These are phyloP conservation scores for Aleadryas rufinucha DNA, from an alignment of 2,113 vertebrate species.

Conservation along the genomic window DNA sequence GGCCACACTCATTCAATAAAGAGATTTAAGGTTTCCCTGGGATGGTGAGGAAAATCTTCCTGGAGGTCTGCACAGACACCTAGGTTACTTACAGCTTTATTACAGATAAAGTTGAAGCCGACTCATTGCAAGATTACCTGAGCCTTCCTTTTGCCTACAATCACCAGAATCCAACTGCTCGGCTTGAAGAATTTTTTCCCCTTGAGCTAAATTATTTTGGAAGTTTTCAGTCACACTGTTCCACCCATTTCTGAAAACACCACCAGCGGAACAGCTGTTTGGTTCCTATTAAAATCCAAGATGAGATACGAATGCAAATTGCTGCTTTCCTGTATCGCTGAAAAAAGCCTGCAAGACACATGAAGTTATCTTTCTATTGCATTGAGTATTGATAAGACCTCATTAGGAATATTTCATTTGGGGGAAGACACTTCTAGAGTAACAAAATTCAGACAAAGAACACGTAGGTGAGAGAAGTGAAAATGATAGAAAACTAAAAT, in stretches of 20 bases:
- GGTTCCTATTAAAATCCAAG: neutral
- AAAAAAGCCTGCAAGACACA: neutral
- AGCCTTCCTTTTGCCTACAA: neutral
- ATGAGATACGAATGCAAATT: neutral
- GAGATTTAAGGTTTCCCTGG: neutral
- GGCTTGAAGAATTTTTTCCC: neutral
- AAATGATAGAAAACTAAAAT: neutral
- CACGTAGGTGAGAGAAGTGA: neutral
- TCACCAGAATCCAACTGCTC: neutral
- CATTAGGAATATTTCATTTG: neutral
- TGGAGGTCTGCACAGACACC: neutral
- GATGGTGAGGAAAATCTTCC: neutral
- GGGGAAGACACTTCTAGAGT: neutral
- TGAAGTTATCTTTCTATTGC: neutral
- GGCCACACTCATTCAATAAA: neutral
- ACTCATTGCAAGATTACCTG: neutral
- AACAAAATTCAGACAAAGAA: neutral
- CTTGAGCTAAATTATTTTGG: neutral
- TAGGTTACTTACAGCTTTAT: neutral
- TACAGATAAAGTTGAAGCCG: neutral
- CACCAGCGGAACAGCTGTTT: neutral
- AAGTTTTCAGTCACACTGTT: neutral
- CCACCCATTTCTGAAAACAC: neutral
- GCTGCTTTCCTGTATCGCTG: neutral
- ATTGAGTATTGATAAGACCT: neutral